Conservation (phyloP, 1,140 invertebrate genomes). For the Pentalonia nigronervosa region DNA sequence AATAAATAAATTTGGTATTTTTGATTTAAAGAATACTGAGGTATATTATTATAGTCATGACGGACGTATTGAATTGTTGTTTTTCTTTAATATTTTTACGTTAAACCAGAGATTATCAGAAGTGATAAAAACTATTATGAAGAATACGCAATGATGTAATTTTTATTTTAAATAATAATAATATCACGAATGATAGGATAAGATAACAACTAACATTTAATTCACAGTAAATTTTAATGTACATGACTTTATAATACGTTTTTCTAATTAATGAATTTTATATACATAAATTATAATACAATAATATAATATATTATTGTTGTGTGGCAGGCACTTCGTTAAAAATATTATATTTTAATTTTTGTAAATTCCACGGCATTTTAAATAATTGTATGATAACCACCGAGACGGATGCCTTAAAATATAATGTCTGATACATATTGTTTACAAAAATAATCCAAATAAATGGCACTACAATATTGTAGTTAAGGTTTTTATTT, state of each 20-base stretch:
- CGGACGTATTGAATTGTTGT: background rate
- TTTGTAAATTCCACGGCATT: background rate
- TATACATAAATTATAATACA: too few relatives aligned
- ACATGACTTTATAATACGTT: background rate
- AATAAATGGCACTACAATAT: background rate
- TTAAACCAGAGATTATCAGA: too few relatives aligned
- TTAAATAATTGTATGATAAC: background rate
- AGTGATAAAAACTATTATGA: background rate
- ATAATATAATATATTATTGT: too few relatives aligned
- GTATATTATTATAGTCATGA: background rate
- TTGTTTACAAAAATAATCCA: conserved; percentile 8
- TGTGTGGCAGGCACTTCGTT: background rate
- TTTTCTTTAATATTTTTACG: background rate
- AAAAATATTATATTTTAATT: background rate
- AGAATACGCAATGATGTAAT: background rate
- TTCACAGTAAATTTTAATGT: background rate
- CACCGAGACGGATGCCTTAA: background rate
- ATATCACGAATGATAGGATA: too few relatives aligned
- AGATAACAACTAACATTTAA: background rate
- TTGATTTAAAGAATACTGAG: background rate
- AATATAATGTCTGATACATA: background rate
- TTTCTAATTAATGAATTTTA: too few relatives aligned
- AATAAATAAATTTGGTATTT: background rate
- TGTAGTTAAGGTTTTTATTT: background rate
- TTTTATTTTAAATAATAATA: background rate